These are phyloP conservation scores for Morpho achilles DNA, from an alignment of 2,888 invertebrate genomes.

Conservation along the genomic window DNA sequence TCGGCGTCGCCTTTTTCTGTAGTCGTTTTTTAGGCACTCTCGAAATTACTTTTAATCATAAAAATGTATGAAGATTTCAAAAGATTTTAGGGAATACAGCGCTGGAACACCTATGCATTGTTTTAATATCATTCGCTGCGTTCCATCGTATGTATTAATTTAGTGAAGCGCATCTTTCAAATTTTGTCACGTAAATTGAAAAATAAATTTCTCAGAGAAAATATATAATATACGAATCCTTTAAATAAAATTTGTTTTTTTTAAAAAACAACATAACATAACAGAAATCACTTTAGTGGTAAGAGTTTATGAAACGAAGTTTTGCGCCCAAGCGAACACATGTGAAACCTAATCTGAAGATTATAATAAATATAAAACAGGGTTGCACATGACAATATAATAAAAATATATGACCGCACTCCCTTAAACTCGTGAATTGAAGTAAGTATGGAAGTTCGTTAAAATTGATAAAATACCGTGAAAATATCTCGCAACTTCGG, in stretches of 20 bases:
- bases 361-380: too few relatives aligned
- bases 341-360: too few relatives aligned
- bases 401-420: constrained; percentile 50
- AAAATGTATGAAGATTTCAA: constrained; percentile 20
- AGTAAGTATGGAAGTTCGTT: constrained; percentile 73
- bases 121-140: background rate
- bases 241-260: too few relatives aligned
- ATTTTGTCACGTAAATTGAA: too few relatives aligned
- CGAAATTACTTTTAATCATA: constrained; percentile 26
- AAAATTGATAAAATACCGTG: constrained; percentile 78
- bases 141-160: background rate
- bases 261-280: too few relatives aligned
- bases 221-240: too few relatives aligned
- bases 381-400: constrained; percentile 24
- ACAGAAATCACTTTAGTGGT: too few relatives aligned
- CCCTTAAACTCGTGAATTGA: constrained; percentile 53
- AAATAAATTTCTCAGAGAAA: too few relatives aligned
- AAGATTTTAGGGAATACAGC: constrained; percentile 11
- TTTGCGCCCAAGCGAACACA: too few relatives aligned
- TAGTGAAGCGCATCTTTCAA: background rate
- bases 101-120: constrained; percentile 8
- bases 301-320: too few relatives aligned
- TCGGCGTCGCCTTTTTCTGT: constrained; percentile 20
- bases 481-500: constrained; percentile 69
- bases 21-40: constrained; percentile 24